Evolutionary conservation across 2,113 vertebrate species (phyloP).

Genomic region (Brachionichthys hirsutus): DNA sequence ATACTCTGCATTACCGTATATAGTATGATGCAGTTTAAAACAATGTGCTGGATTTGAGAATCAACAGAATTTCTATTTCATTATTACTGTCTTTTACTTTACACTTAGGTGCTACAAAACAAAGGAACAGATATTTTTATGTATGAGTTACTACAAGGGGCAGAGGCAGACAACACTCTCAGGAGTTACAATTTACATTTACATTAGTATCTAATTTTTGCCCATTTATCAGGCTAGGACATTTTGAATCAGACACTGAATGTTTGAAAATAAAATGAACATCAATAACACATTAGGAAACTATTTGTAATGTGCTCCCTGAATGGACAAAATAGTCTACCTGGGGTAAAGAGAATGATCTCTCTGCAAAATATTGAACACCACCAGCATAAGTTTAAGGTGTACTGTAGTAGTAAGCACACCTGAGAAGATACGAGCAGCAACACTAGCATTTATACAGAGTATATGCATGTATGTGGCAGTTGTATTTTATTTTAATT

Average conservation of each 20-base stretch:
- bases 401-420: conserved; percentile 57
- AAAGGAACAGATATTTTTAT: no score
- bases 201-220: conserved; percentile 2
- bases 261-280: conserved; percentile 21
- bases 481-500: neutral
- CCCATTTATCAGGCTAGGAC: neutral
- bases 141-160: neutral
- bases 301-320: conserved; percentile 29
- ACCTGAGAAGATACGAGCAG: conserved; percentile 60
- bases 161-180: neutral
- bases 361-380: conserved; percentile 52
- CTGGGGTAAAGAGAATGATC: conserved; percentile 54
- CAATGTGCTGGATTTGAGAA: neutral
- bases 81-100: no score
- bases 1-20: conserved; percentile 19
- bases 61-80: no score
- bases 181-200: neutral
- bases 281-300: conserved; percentile 17
- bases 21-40: neutral
- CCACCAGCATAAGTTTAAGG: conserved; percentile 54
- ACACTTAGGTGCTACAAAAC: no score
- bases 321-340: conserved; percentile 35
- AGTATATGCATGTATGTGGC: conserved; percentile 6
- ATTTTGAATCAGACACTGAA: conserved; percentile 14
- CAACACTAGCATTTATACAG: conserved; percentile 47